Percentiles rank a stretch among this genome's conserved stretches.
These are phyloP conservation scores for Branchinecta lynchi DNA, from an alignment of 1,140 invertebrate genomes.

Conservation along the genomic window DNA sequence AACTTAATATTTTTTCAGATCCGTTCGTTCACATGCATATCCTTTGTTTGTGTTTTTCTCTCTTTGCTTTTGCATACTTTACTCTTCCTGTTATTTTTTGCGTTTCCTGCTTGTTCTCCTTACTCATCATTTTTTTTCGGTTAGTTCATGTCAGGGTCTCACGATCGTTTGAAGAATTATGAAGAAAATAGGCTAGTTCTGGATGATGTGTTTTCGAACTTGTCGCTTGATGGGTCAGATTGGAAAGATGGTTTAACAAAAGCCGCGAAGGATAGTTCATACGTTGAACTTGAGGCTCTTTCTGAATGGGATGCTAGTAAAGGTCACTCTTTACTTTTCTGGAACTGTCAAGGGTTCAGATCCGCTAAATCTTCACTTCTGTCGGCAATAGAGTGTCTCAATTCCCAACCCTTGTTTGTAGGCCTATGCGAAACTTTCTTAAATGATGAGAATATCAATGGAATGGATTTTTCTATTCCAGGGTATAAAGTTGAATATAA, in stretches of 20 bases:
- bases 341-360: constrained; percentile 8
- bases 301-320: too few relatives aligned
- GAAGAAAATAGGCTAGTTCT: too few relatives aligned
- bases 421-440: too few relatives aligned
- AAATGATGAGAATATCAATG: too few relatives aligned
- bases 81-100: neutral
- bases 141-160: constrained; percentile 9
- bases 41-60: constrained; percentile 10
- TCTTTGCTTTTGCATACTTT: constrained; percentile 6
- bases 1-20: neutral
- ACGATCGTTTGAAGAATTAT: constrained; percentile 9
- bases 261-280: too few relatives aligned
- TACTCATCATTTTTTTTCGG: neutral
- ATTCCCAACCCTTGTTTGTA: neutral
- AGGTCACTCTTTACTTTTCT: too few relatives aligned
- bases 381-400: constrained; percentile 4
- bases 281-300: too few relatives aligned
- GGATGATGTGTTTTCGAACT: too few relatives aligned
- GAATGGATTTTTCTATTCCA: too few relatives aligned
- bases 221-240: too few relatives aligned
- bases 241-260: too few relatives aligned
- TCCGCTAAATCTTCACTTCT: neutral
- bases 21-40: neutral
- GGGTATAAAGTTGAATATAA: too few relatives aligned
- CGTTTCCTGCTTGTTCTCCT: constrained; percentile 1